Conservation (phyloP, 2,113 vertebrate genomes). For the Heloderma charlesbogerti region DNA sequence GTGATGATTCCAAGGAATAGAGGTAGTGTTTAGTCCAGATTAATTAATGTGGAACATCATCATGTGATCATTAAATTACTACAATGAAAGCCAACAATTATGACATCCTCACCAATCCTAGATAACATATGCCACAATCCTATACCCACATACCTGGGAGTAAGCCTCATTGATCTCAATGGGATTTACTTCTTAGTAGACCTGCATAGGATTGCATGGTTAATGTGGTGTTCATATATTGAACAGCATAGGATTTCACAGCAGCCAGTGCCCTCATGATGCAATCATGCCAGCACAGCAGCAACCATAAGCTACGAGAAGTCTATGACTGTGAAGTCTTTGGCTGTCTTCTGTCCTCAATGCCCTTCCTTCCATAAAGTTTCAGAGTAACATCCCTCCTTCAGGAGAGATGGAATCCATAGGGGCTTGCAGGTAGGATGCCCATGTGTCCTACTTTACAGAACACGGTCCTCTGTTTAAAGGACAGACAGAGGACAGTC, state of each 20-base stretch:
- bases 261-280: background rate
- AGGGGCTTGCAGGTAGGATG: too few species aligned
- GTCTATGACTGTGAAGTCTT: background rate
- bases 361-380: too few species aligned
- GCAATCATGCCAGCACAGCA: background rate
- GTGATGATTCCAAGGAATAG: background rate
- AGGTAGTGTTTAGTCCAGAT: background rate
- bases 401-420: too few species aligned
- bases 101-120: background rate
- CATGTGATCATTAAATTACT: too few species aligned
- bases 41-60: background rate
- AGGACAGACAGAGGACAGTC: too few species aligned
- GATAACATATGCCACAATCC: background rate
- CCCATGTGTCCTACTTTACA: background rate
- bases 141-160: too few species aligned
- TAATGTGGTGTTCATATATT: background rate
- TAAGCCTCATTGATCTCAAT: too few species aligned
- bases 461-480: background rate
- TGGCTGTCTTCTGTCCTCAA: too few species aligned
- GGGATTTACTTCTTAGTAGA: too few species aligned
- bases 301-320: background rate
- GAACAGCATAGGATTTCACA: background rate
- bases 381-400: too few species aligned
- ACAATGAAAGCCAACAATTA: background rate
- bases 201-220: too few species aligned